Base-by-base conservation (phyloP, 2,888 invertebrate species). In the Polydrusus cervinus region DNA sequence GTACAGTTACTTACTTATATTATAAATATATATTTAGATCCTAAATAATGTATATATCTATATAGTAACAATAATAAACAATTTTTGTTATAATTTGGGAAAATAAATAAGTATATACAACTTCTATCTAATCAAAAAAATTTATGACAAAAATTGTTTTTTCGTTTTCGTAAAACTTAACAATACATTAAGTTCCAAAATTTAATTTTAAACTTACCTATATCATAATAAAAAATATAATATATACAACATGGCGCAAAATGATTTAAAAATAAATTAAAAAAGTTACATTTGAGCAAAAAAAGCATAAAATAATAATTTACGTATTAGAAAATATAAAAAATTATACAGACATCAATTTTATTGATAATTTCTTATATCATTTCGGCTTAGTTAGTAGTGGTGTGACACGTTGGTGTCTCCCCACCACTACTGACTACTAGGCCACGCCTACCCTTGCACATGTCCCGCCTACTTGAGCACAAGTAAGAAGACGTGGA, bases 1-100 rank as follows among this genome's bases (percentile, higher is more conserved):
- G 67, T 61, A 73, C 73, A 73, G 67, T 72, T 60, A 65, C n/a
- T n/a, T n/a, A n/a, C n/a, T 34, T 43, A 47, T n/a, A 53, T 43
- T 1, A 60, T 18, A 43, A 20, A 49, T 20, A 11, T 40, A 13
- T 40, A n/a, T 43, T 47, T 34, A 61, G 14, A 62, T 11, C 62
- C 16, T 13, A 60, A 69, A 47, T 30, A 34, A 20, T 13, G 10
- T 66, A 25, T 25, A 25, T 1, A 20, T 13, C 1, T 66, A 25
- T 25, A 25, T 1, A 3, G 25, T 25, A 25, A 25, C 25, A 18
- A 57, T 10, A 11, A 40, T 3, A 51, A 65, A 66, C 57, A 66
- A 64, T 57, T 20, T 47, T 55, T 66, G 62, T 51, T 16, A 14
- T 60, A 18, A 60, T 18, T 60, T 38, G 14, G 16, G 10, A 38